Percentiles rank a stretch among this genome's conserved stretches.
phyloP scores from a whole-genome alignment of 2,888 invertebrate species.

The Crioceris asparagi region DNA sequence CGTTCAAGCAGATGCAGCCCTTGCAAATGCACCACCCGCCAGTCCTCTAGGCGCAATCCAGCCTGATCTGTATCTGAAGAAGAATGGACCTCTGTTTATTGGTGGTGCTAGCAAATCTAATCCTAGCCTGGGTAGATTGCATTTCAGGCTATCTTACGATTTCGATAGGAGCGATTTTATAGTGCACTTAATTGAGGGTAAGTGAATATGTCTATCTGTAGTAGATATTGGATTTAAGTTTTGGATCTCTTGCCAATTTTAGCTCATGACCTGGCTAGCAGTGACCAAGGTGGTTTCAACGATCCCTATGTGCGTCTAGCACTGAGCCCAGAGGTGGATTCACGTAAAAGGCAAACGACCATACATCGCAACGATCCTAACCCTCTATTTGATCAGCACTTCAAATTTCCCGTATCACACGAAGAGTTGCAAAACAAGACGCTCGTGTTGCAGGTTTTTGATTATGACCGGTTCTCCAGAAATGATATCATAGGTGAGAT shows the following conservation, averaged over 20 bases:
- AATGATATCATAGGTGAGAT: constrained; percentile 69
- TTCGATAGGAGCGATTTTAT: constrained; percentile 82
- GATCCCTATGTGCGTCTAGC: constrained; percentile 79
- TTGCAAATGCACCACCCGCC: constrained; percentile 33
- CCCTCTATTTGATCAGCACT: constrained; percentile 84
- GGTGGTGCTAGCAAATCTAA: constrained; percentile 42
- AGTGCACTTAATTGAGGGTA: constrained; percentile 87
- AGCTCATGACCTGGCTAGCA: constrained; percentile 75
- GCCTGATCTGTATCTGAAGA: constrained; percentile 74
- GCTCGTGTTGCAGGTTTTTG: constrained; percentile 60
- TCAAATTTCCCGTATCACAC: constrained; percentile 84
- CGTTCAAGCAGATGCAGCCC: constrained; percentile 26
- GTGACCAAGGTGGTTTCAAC: constrained; percentile 78
- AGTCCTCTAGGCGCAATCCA: constrained; percentile 64
- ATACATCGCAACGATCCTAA: constrained; percentile 76
- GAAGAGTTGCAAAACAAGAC: constrained; percentile 76
- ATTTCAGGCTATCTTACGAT: constrained; percentile 78
- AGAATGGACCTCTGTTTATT: constrained; percentile 68
- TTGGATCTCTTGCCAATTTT: constrained; percentile 21
- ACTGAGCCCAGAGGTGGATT: constrained; percentile 74
- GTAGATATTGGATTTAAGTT: too few relatives aligned
- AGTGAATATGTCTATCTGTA: constrained; percentile 8
- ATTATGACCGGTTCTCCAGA: constrained; percentile 66
- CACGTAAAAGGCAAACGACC: constrained; percentile 72
- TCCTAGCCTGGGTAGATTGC: constrained; percentile 68